Evolutionary conservation across 2,797 vertebrate genomes (phyloP).

Genomic region (Coregonus suidteri): DNA sequence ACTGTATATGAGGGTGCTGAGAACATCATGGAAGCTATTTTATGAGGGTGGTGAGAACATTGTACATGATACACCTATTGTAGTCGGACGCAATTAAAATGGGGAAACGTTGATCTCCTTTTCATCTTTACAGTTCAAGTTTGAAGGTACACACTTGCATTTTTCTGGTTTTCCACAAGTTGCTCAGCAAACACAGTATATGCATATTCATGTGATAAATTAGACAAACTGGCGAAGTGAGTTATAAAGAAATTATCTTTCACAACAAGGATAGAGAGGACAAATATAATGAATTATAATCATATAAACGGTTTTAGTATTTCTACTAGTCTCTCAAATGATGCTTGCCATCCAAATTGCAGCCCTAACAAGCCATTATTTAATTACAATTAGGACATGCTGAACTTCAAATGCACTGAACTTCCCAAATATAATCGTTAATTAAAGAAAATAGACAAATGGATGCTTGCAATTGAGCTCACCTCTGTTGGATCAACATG

Average conservation of each 20-base stretch:
- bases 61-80: too few relatives aligned
- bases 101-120: too few relatives aligned
- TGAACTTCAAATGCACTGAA: conserved; percentile 12
- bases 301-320: not conserved
- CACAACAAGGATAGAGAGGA: not conserved
- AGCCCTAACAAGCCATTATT: conserved; percentile 40
- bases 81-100: too few relatives aligned
- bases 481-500: not conserved
- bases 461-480: conserved; percentile 23
- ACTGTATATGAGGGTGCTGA: too few relatives aligned
- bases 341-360: conserved; percentile 25
- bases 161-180: not conserved
- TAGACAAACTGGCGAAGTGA: conserved; percentile 38
- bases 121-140: too few relatives aligned
- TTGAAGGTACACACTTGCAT: too few relatives aligned
- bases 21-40: too few relatives aligned
- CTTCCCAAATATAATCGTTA: conserved; percentile 34
- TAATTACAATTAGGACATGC: conserved; percentile 23
- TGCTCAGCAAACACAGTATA: not conserved
- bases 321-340: conserved; percentile 1
- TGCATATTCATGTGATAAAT: not conserved
- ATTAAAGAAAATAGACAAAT: conserved; percentile 43
- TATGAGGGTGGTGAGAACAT: too few relatives aligned
- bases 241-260: conserved; percentile 10
- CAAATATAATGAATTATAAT: not conserved